A percentile compares a stretch with the other conserved stretches of the same genome.
phyloP scores from a whole-genome alignment of 1,140 invertebrate genomes.

The Leptopilina boulardi region DNA sequence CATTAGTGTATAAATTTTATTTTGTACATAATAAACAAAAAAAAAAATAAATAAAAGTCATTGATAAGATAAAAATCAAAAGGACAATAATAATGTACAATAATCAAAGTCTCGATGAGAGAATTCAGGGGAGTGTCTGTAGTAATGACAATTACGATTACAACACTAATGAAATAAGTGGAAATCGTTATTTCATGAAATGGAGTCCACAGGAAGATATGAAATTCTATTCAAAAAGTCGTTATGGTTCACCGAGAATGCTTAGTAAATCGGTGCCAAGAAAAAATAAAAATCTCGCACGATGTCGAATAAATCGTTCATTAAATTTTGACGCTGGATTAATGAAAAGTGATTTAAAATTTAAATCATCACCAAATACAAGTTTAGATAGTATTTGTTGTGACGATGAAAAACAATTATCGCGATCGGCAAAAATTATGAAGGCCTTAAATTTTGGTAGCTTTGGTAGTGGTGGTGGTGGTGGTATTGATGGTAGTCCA shows the following conservation, averaged over 20 bases:
- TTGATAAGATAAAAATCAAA: neutral
- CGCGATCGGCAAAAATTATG: constrained; percentile 70
- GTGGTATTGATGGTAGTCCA: too few species aligned
- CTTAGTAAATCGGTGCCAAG: constrained; percentile 55
- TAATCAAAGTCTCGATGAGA: constrained; percentile 40
- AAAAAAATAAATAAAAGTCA: neutral
- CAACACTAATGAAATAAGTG: constrained; percentile 44
- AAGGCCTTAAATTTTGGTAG: constrained; percentile 62
- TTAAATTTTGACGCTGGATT: constrained; percentile 61
- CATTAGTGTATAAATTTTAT: too few species aligned
- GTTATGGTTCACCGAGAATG: constrained; percentile 51
- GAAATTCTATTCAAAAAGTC: constrained; percentile 51
- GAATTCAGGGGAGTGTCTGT: constrained; percentile 33
- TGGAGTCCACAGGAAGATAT: constrained; percentile 53
- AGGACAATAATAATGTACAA: constrained; percentile 45
- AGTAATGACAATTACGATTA: constrained; percentile 53
- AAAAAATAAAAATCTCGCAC: constrained; percentile 49
- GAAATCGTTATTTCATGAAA: constrained; percentile 50
- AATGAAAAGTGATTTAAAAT: constrained; percentile 43
- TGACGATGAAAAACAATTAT: constrained; percentile 50
- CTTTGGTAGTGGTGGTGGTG: too few species aligned
- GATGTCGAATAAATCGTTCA: constrained; percentile 61
- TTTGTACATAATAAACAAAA: too few species aligned
- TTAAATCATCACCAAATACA: constrained; percentile 51
- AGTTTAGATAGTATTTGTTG: constrained; percentile 41